Evolutionary conservation across 2,797 vertebrate genomes (phyloP).

Genomic region (Zenarchopterus dispar): DNA sequence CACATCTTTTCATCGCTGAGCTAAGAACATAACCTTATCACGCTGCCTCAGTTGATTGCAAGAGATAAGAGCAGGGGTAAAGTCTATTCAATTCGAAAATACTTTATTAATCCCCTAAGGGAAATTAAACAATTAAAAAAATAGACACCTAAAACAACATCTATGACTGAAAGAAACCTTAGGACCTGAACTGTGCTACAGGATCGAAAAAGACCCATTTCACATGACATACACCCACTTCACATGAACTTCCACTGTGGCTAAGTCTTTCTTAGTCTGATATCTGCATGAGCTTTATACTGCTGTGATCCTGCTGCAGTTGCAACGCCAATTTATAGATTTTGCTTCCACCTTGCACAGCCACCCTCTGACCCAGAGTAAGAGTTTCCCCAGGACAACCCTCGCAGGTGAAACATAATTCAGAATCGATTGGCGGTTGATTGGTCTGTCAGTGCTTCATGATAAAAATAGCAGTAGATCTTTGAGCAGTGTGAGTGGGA

Average conservation of each 20-base stretch:
- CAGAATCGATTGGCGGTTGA: constrained; percentile 59
- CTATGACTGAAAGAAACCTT: constrained; percentile 44
- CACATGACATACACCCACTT: not conserved
- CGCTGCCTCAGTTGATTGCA: constrained; percentile 47
- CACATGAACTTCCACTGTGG: constrained; percentile 2
- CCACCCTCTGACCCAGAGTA: constrained; percentile 56
- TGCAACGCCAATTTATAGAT: constrained; percentile 54
- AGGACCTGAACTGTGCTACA: constrained; percentile 19
- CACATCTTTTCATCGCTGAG: constrained; percentile 48
- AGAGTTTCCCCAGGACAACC: constrained; percentile 56
- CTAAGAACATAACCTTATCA: constrained; percentile 47
- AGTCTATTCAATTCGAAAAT: not conserved
- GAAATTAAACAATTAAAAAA: too few species aligned
- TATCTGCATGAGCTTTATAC: constrained; percentile 8
- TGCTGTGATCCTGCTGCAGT: constrained; percentile 31
- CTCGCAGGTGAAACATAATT: constrained; percentile 60
- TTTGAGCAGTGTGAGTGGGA: too few species aligned
- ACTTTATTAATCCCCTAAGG: too few species aligned
- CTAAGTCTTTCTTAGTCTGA: constrained; percentile 1
- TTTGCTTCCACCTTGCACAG: constrained; percentile 15
- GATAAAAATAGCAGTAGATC: too few species aligned
- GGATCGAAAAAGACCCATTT: not conserved
- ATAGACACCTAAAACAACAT: constrained; percentile 36
- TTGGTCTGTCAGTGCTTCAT: not conserved
- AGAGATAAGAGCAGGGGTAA: constrained; percentile 41